Conservation (phyloP, 2,797 vertebrate species). For the Streptopelia turtur region DNA sequence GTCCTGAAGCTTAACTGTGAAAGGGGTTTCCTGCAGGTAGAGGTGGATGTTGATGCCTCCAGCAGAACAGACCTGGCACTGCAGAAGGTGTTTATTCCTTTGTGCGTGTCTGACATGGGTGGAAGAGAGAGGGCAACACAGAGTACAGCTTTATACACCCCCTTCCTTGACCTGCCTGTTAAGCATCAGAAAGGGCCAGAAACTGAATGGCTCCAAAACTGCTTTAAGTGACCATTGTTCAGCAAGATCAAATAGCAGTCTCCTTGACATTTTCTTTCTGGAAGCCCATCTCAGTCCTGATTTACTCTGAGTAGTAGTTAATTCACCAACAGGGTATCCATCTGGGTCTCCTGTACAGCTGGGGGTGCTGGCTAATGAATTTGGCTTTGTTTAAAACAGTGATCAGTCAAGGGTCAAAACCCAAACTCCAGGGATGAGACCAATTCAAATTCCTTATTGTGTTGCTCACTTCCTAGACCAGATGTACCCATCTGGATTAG, state of each 20-base stretch:
- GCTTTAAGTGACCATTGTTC: not conserved
- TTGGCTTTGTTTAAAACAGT: not conserved
- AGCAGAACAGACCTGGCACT: not conserved
- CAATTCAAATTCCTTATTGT: not conserved
- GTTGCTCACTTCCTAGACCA: conserved; percentile 17
- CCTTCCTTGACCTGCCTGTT: not conserved
- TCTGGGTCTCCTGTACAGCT: not conserved
- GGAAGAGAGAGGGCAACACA: not conserved
- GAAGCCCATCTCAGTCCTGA: not conserved
- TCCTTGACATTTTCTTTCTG: not conserved
- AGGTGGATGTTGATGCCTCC: not conserved
- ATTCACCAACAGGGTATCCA: not conserved
- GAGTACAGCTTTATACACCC: not conserved
- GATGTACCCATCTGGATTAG: not conserved
- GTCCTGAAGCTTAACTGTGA: not conserved
- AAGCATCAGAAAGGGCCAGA: not conserved
- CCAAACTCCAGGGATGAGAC: not conserved
- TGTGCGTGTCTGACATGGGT: not conserved
- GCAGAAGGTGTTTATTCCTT: not conserved
- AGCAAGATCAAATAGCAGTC: not conserved
- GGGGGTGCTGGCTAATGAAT: not conserved
- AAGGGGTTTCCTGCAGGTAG: not conserved
- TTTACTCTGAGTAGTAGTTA: not conserved
- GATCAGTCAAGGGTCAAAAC: not conserved
- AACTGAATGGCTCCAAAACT: not conserved